Evolutionary conservation across 2,797 vertebrate genomes (phyloP), one percentile per base, ranked within the genome.

Genomic region (Parambassis ranga): DNA sequence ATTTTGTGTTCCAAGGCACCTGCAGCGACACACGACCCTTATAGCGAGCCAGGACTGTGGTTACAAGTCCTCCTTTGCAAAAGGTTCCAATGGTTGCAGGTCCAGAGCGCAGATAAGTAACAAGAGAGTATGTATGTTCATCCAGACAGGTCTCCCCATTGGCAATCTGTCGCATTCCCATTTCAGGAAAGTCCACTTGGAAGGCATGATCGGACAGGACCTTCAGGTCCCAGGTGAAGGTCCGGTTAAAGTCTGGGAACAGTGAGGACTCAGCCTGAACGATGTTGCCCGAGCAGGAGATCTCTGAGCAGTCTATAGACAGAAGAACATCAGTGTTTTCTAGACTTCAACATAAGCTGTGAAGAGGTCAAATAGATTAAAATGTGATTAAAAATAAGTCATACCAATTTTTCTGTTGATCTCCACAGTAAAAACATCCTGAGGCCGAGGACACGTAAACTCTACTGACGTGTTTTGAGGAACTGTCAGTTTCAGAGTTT

Each of bases 211-310:
- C 33, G 1, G 57, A 0, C 0, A 6, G 0, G 3, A 80, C 85
- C 85, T 84, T 94, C 62, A 96, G 61, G 0, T 96, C 89, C 96
- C 96, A 99, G 53, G 38, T 72, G 49, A 94, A 97, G 18, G 91
- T 95, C 36, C 91, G 92, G 76, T 94, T 94, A 76, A 98, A 95
- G 48, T 82, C 75, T 18, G 90, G 91, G 24, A 97, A 85, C 8
- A 77, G 63, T 0, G 44, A 66, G 6, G 87, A 86, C 70, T 94
- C 84, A 7, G 92, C 82, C 44, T 82, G 87, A 44, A 95, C 77
- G 0, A 91, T 86, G 63, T 92, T 75, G 3, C 87, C 92, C 6
- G 86, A 86, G 68, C 96, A 98, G 0, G 64, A 6, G 1, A 5
- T 11, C 8, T 67, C 56, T 7, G 44, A 74, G 74, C 92, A 94